Evolutionary conservation across 2,113 vertebrate genomes (phyloP), one percentile per base, ranked within the genome.

Genomic region (Colistium nudipinnis): DNA sequence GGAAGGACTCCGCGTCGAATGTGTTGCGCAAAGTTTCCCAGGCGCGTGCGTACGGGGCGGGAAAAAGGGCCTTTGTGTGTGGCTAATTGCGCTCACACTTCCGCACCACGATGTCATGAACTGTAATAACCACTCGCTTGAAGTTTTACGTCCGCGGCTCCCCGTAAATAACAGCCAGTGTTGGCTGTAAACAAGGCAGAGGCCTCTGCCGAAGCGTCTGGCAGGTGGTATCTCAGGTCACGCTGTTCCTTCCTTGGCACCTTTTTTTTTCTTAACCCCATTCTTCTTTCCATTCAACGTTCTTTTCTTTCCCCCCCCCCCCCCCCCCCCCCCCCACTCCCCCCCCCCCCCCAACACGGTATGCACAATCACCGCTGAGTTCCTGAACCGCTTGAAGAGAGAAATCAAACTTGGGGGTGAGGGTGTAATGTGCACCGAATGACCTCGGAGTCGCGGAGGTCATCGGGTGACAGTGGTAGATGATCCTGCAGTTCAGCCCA

Each of bases 111-210:
- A 63, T 67, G 74, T 60, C 74, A 70, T 84, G 76, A 83, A 80
- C 74, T 83, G 25, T 80, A 78, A 74, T 85, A 87, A 83, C 66
- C 72, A 76, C 59, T 63, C 80, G 71, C 61, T 72, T 79, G 65
- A 64, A 65, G 71, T 79, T 86, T 69, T 77, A 59, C 56, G 70
- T 78, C 76, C 67, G 66, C 60, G 72, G 53, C 76, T 85, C 74
- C 74, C 67, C 86, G 78, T 87, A 88, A 90, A 90, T 86, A 87
- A 73, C 36, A 89, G 81, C 52, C 74, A 38, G 61, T 92, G 90
- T 92, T 92, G 79, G 80, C 86, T 89, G 85, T 92, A 90, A 91
- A 92, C 88, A 91, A 51, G 81, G 47, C 41, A 63, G 63, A 74
- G 74, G 78, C 76, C 55, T 75, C 53, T 25, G 60, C 25, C 2